Conservation (phyloP, 2,113 vertebrate genomes). For the Picathartes gymnocephalus region DNA sequence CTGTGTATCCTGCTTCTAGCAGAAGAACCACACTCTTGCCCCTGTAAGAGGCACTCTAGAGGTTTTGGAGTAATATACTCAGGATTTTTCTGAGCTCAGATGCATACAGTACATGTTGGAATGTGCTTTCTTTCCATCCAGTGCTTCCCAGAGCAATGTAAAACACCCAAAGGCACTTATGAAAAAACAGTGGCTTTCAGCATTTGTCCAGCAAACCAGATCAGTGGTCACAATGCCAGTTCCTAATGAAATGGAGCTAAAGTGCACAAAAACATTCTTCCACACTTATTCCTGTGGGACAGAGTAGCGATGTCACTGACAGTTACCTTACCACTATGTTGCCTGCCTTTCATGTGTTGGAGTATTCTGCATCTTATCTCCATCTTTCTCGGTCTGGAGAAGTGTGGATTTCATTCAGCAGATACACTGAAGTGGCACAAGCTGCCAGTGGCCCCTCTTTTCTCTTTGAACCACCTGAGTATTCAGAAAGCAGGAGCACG, state of each 20-base stretch:
- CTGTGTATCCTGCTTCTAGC: not conserved
- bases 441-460: not conserved
- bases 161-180: not conserved
- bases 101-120: not conserved
- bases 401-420: not conserved
- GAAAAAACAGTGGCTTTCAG: not conserved
- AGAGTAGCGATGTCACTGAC: rapidly evolving
- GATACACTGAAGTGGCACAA: not conserved
- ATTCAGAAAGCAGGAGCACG: not conserved
- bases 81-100: not conserved
- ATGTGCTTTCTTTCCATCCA: not conserved
- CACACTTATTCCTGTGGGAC: not conserved
- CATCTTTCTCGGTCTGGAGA: not conserved
- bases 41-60: not conserved
- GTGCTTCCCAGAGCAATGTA: not conserved
- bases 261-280: not conserved
- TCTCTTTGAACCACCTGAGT: not conserved
- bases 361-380: not conserved
- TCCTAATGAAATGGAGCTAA: not conserved
- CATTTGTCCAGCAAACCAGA: not conserved
- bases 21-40: not conserved
- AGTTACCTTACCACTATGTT: not conserved
- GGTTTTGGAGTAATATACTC: not conserved
- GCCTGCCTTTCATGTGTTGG: not conserved
- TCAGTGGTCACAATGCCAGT: not conserved